Evolutionary conservation across 2,888 invertebrate species (phyloP), one percentile per base, ranked within the genome.

Genomic region (Brassicogethes aeneus): DNA sequence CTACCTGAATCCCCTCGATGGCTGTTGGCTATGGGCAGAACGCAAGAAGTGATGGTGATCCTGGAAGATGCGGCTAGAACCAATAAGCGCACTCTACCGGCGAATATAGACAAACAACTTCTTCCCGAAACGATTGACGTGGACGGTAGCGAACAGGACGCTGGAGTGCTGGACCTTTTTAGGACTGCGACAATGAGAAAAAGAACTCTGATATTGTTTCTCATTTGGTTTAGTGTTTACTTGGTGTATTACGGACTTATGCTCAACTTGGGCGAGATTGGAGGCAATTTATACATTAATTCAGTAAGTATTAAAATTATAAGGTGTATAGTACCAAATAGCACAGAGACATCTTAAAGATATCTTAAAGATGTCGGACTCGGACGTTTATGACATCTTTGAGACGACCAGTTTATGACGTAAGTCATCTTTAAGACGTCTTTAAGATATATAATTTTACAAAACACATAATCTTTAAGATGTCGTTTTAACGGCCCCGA

Each of bases 1-100:
- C 66, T 85, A 41, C 85, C 85, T n/a, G 85, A 86, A 72, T 85
- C 85, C 2, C 86, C 86, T 1, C 72, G 85, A 57, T 86, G 86
- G 86, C 66, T 85, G 17, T 65, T 85, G 37, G 80, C 81, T 30
- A 79, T 82, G 72, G 84, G 83, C 15, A 75, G 77, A 47, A 76
- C 77, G n/a, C 75, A 79, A 44, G 80, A 84, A 67, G 81, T 85
- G 1, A 75, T 79, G 59, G 66, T 63, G 17, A 78, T 85, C 37
- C 64, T 85, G 30, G 72, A 78, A 55, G 73, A 72, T 54, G 84
- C 82, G 1, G 79, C 82, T 0, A 73, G 70, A 42, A 75, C 77
- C 51, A 86, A 86, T 63, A 75, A 75, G 35, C 71, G 72, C 16
- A 72, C 76, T 51, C 61, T 83, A 41, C 83, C 84, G 1, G 68